Evolutionary conservation across 2,113 vertebrate genomes (phyloP).

Genomic region (Phaethornis superciliosus): DNA sequence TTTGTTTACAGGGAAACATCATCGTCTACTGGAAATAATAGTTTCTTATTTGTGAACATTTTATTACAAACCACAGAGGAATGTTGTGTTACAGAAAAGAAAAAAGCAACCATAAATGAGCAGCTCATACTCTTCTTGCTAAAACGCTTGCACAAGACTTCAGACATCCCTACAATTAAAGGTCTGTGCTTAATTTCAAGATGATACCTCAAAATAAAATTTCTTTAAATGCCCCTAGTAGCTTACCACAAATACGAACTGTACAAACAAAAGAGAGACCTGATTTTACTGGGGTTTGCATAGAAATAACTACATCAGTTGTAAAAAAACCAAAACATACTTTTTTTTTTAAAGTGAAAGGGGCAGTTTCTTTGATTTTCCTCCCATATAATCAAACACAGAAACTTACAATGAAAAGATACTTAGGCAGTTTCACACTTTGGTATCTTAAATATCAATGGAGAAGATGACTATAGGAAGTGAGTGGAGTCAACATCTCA

Average conservation of each 20-base stretch:
- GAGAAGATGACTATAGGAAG: neutral
- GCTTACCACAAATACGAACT: neutral
- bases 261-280: neutral
- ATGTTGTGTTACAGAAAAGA: neutral
- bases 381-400: neutral
- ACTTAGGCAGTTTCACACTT: neutral
- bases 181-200: neutral
- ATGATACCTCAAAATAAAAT: neutral
- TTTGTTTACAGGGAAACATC: constrained; percentile 30
- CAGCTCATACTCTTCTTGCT: neutral
- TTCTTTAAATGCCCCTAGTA: neutral
- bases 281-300: neutral
- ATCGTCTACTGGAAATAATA: neutral
- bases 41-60: neutral
- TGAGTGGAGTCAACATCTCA: neutral
- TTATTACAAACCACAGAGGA: constrained; percentile 12
- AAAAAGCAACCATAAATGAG: neutral
- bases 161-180: neutral
- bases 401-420: neutral
- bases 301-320: neutral
- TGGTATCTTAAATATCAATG: neutral
- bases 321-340: neutral
- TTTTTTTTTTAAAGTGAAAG: neutral
- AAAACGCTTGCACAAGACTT: neutral
- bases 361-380: neutral